Conservation (phyloP, 1,140 invertebrate genomes). For the Panagrolaimus sp. region DNA sequence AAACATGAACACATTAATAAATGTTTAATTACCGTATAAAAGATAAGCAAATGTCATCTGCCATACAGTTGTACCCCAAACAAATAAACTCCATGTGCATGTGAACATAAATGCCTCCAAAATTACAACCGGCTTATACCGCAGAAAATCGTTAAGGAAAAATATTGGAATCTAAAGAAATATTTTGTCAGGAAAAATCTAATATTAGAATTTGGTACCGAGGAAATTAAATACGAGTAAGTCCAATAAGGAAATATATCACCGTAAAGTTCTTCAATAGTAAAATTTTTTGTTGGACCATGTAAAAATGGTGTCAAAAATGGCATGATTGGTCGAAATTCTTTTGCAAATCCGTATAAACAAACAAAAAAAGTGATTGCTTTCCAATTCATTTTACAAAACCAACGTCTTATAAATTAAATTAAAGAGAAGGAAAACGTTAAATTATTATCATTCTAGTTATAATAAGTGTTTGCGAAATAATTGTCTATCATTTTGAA, state of each 20-base stretch:
- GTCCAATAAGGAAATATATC: constrained; percentile 64
- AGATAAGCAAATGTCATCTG: no score
- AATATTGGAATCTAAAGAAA: constrained; percentile 66
- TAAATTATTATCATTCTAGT: no score
- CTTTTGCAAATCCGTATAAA: no score
- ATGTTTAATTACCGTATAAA: no score
- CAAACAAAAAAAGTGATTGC: no score
- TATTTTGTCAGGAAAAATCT: not conserved
- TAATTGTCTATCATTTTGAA: no score
- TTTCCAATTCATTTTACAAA: no score
- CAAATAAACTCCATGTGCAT: constrained; percentile 69
- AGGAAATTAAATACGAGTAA: constrained; percentile 71
- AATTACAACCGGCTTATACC: constrained; percentile 80
- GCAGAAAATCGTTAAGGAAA: constrained; percentile 74
- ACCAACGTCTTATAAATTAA: no score
- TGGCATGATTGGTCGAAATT: constrained; percentile 63
- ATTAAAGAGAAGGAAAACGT: no score
- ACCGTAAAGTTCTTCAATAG: constrained; percentile 61
- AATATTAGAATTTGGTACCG: constrained; percentile 63
- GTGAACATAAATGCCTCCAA: constrained; percentile 68
- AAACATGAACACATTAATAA: no score
- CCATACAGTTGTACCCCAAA: constrained; percentile 56
- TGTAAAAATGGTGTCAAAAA: constrained; percentile 74
- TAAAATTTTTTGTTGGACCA: constrained; percentile 69
- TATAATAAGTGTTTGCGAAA: no score